Evolutionary conservation across 1,140 invertebrate species (phyloP), one percentile per base, ranked within the genome.

Genomic region (Drosophila neocordata): DNA sequence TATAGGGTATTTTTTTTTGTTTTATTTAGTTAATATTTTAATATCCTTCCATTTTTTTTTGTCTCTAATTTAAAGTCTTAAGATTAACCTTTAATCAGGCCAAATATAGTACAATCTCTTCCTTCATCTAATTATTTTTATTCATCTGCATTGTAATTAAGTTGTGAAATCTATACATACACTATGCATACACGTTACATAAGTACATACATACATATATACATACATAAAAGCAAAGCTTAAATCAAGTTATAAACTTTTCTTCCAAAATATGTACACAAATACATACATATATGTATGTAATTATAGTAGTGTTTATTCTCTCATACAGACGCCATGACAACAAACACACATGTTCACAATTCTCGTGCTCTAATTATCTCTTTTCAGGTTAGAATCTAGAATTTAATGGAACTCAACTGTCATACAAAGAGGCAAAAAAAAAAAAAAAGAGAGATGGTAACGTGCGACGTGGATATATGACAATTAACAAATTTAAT

Each of bases 401-500:
- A 69, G 41, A 31, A 55, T 66, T 52, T 38, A 34, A 62, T 58
- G 41, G 41, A 18, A 8, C 41, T 11, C 8, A 18, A 2, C n/a
- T 18, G 15, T 9, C 15, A 9, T 15, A 35, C 34, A 12, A 12
- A 12, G 11, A 35, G 34, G 9, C 34, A 1, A n/a, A n/a, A n/a
- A n/a, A 1, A 24, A 4, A 24, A 4, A 24, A 4, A 24, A 4
- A 31, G 27, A 31, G 27, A 31, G 27, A 31, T 31, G 27, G 27
- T 3, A 31, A 31, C 4, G 27, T 31, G 34, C 34, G 34, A 9
- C 9, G 41, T 18, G 41, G 61, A 31, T 73, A 7, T 31, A 35
- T 35, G 62, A 73, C 81, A 84, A 79, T 84, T 79, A 84, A 73
- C 80, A 70, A 80, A 85, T 85, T 69, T 79, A 62, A 83, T 76